phyloP scores from a whole-genome alignment of 2,888 invertebrate species.

The Aromia moschata region DNA sequence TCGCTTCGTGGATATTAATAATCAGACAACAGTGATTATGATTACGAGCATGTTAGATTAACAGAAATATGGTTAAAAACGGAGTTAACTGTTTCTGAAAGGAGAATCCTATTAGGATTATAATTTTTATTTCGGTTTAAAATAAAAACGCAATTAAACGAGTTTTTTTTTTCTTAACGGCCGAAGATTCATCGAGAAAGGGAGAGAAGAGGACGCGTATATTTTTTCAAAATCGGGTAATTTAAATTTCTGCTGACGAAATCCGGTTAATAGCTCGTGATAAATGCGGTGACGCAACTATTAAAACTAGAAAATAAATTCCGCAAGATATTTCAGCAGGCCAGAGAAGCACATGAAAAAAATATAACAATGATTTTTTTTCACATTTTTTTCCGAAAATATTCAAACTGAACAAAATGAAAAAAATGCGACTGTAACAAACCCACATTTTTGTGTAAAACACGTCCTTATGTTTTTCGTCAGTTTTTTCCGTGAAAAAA shows the following conservation, averaged over 20 bases:
- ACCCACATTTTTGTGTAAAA: no score
- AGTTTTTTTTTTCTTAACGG: conserved; percentile 6
- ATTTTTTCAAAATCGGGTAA: neutral
- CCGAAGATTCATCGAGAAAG: no score
- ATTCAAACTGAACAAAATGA: no score
- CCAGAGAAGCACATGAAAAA: no score
- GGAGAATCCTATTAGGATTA: conserved; percentile 5
- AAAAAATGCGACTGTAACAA: no score
- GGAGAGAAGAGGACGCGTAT: neutral
- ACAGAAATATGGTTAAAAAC: neutral
- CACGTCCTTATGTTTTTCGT: no score
- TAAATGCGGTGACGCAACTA: neutral
- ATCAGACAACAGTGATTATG: neutral
- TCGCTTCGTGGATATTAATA: conserved; percentile 5
- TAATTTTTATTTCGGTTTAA: neutral
- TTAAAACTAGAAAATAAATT: conserved; percentile 11
- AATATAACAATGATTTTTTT: no score
- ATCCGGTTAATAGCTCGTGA: conserved; percentile 1
- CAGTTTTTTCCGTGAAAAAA: no score
- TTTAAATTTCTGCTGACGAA: neutral
- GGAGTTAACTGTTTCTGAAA: neutral
- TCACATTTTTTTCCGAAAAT: no score
- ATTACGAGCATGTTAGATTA: neutral
- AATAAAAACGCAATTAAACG: conserved; percentile 12
- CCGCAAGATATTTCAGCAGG: neutral